Evolutionary conservation across 1,140 invertebrate genomes (phyloP).

Genomic region (Daktulosphaira vitifoliae): DNA sequence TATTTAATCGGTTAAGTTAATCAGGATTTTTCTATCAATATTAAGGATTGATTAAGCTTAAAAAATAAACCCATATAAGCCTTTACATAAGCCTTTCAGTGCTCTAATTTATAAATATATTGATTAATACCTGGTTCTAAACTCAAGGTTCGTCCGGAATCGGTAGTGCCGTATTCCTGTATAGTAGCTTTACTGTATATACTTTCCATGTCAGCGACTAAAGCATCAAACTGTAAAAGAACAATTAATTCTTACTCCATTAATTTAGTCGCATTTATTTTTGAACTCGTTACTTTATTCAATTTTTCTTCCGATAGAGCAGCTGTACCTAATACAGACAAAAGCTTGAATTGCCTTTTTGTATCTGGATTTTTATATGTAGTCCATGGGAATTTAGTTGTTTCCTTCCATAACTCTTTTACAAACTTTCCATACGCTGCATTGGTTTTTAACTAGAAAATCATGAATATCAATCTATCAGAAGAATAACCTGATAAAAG

Average conservation of each 20-base stretch:
- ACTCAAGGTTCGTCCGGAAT: conserved; percentile 56
- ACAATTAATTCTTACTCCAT: too few species aligned
- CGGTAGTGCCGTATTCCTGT: conserved; percentile 56
- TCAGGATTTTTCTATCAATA: too few species aligned
- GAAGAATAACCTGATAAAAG: neutral
- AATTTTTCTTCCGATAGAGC: conserved; percentile 57
- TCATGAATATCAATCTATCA: conserved; percentile 3
- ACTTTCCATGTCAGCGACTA: conserved; percentile 62
- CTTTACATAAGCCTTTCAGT: too few species aligned
- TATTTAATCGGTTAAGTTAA: too few species aligned
- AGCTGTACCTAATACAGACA: conserved; percentile 56
- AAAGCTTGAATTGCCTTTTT: conserved; percentile 55
- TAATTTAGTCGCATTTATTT: neutral
- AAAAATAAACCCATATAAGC: too few species aligned
- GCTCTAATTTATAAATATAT: too few species aligned
- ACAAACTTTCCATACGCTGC: conserved; percentile 38
- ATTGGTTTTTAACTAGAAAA: conserved; percentile 4
- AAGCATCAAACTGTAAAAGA: conserved; percentile 49
- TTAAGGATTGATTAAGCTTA: too few species aligned
- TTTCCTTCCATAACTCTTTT: conserved; percentile 50
- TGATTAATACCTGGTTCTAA: conserved; percentile 68
- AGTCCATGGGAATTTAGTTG: conserved; percentile 55
- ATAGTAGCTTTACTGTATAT: conserved; percentile 74
- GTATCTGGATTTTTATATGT: conserved; percentile 53
- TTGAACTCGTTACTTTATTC: conserved; percentile 41